Evolutionary conservation across 2,113 vertebrate genomes (phyloP), one percentile per base, ranked within the genome.

Genomic region (Tursiops truncatus): DNA sequence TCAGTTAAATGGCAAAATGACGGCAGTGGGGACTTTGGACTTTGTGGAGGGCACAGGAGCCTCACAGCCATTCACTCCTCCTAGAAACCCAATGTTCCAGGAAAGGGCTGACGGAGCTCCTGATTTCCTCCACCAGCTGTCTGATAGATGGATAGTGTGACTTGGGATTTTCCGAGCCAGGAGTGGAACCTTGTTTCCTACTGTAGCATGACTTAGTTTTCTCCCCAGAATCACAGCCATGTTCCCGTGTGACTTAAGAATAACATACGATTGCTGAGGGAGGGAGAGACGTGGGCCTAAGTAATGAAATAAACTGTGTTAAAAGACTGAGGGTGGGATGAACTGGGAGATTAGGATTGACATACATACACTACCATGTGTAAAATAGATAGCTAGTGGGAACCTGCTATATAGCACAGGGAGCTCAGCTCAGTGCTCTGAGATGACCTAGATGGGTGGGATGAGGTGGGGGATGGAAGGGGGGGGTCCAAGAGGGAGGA

Each of bases 1-100:
- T 91, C 94, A 47, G 96, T 92, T 80, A 96, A 92, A 94, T 47
- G 38, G 53, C 96, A 80, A 33, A 12, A 56, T 38, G 70, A 44
- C 1, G 5, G 81, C n/a, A 26, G 23, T 7, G 5, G 3, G 77
- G 65, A 73, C 36, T 79, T 68, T 62, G 71, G 44, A 90, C 56
- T 60, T 41, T 81, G 50, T 94, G 56, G 44, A 58, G 20, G 92
- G 26, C 0, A 0, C 12, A 47, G 91, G 21, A 36, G 8, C 8
- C 26, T 68, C 6, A n/a, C 6, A 63, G n/a, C 25, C 53, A 18
- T 11, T 50, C 92, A 20, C 6, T 73, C 26, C 33, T 56, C 62
- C 70, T 8, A 8, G n/a, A 79, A 36, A 47, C 8, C 28, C 21
- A 41, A 5, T 5, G 5, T 92, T 62, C 84, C 18, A 15, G 33